Conservation (phyloP, 2,888 invertebrate species). For the Myathropa florea region DNA sequence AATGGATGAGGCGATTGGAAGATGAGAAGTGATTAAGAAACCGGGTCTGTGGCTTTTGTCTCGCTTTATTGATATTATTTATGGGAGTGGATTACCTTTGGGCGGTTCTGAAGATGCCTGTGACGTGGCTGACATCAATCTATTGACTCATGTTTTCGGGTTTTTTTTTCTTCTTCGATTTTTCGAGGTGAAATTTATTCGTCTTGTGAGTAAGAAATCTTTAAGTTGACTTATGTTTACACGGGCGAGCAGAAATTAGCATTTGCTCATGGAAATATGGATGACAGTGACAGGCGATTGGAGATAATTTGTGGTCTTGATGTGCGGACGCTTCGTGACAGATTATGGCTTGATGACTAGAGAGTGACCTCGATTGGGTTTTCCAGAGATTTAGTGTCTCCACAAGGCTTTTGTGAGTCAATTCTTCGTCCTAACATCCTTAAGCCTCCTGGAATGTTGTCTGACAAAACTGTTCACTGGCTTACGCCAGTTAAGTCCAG, state of each 20-base stretch:
- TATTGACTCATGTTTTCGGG: slow-evolving; percentile 43
- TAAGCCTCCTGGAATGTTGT: neutral
- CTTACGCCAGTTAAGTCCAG: neutral
- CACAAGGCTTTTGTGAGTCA: no score
- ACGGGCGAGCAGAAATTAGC: slow-evolving; percentile 28
- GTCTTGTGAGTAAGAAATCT: slow-evolving; percentile 44
- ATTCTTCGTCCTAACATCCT: no score
- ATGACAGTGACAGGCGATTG: no score
- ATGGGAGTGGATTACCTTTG: slow-evolving; percentile 61
- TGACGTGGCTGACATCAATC: slow-evolving; percentile 56
- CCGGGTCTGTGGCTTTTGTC: slow-evolving; percentile 44
- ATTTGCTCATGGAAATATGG: slow-evolving; percentile 44
- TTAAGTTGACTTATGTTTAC: slow-evolving; percentile 3
- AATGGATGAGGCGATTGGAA: no score
- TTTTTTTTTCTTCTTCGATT: neutral
- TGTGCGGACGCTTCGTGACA: neutral
- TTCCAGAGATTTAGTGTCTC: neutral
- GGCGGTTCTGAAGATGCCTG: slow-evolving; percentile 49
- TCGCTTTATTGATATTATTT: slow-evolving; percentile 49
- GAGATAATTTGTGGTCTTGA: neutral
- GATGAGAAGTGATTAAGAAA: slow-evolving; percentile 21
- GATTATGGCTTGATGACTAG: neutral
- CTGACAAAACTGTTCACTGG: neutral
- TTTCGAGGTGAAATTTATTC: slow-evolving; percentile 43
- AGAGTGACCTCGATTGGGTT: neutral